Percentiles rank a stretch among this genome's conserved stretches.
Evolutionary conservation across 1,140 invertebrate genomes (phyloP).

Genomic region (Drosophila triauraria): DNA sequence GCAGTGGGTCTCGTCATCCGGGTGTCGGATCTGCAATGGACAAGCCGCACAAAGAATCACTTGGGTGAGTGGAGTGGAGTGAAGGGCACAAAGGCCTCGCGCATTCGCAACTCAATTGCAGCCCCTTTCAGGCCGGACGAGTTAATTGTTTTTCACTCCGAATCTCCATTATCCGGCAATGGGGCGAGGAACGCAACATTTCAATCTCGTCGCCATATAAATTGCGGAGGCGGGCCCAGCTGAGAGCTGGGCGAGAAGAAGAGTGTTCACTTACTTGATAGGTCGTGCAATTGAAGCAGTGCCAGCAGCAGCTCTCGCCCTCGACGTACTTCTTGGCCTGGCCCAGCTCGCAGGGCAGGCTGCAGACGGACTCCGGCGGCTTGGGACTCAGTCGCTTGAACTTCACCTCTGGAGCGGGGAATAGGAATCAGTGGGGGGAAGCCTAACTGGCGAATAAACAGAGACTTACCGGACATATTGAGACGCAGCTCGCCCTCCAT

Average conservation of each 20-base stretch:
- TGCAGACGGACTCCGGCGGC: slow-evolving; percentile 95
- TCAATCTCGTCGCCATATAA: slow-evolving; percentile 73
- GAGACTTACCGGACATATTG: slow-evolving; percentile 90
- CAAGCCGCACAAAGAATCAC: slow-evolving; percentile 19
- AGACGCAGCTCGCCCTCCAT: slow-evolving; percentile 91
- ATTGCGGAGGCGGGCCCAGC: slow-evolving; percentile 41
- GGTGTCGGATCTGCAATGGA: slow-evolving; percentile 89
- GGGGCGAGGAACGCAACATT: slow-evolving; percentile 33
- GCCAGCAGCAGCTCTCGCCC: slow-evolving; percentile 97
- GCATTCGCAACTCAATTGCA: slow-evolving; percentile 39
- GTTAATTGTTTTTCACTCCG: slow-evolving; percentile 33
- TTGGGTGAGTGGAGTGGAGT: slow-evolving; percentile 13
- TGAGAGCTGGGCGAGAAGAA: slow-evolving; percentile 20
- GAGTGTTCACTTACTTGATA: slow-evolving; percentile 90
- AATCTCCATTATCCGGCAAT: slow-evolving; percentile 15
- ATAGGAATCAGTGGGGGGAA: not conserved
- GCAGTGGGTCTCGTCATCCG: slow-evolving; percentile 93
- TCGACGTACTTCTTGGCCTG: slow-evolving; percentile 96
- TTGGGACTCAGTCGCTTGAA: slow-evolving; percentile 91
- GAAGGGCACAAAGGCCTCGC: slow-evolving; percentile 8
- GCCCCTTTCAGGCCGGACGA: slow-evolving; percentile 28
- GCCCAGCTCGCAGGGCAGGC: slow-evolving; percentile 92
- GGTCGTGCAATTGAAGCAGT: slow-evolving; percentile 96
- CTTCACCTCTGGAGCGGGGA: slow-evolving; percentile 88
- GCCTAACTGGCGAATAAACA: too few species aligned